Base-by-base conservation (phyloP, 2,797 vertebrate genomes). In the Holocentrus rufus region DNA sequence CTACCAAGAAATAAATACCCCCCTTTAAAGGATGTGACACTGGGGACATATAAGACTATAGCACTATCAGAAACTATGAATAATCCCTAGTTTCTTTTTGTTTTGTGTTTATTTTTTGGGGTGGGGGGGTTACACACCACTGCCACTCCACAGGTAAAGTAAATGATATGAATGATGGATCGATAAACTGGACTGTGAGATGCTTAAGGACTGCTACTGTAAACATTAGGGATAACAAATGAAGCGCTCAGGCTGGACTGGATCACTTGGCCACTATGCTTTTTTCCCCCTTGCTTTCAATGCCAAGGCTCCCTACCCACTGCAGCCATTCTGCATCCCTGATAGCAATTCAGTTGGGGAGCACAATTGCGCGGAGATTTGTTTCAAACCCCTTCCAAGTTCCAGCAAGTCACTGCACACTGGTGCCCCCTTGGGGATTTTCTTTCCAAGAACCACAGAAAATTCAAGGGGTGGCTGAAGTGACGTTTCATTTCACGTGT, bases 41-140 rank as follows among this genome's bases (percentile, higher is more conserved):
- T 39, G 36, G 36, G 36, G 36, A 39, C 36, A 39, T 39, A 10
- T 39, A 13, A 55, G 46, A 75, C 55, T 30, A 56, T 17, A 75
- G 63, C 66, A 11, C 30, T 53, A 49, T 11, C 3, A 77, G 58
- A 79, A 64, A 69, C 80, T 85, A 60, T 66, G 56, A 69, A 13
- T 39, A 65, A 71, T 34, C 22, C n/a, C 27, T 69, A 60, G 73
- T 56, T 56, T 9, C n/a, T n/a, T n/a, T n/a, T n/a, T n/a, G n/a
- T n/a, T n/a, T n/a, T n/a, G n/a, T n/a, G n/a, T n/a, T n/a, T n/a
- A 7, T 60, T 58, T 49, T 72, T 36, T 30, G 4, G 58, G 47
- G 42, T 18, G 14, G 52, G 59, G 56, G 55, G 46, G 77, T 69
- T 80, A 80, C 76, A 80, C 65, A 59, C 83, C 84, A 89, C 89